Base-by-base conservation (phyloP, 2,113 vertebrate genomes). In the Oreochromis niloticus region DNA sequence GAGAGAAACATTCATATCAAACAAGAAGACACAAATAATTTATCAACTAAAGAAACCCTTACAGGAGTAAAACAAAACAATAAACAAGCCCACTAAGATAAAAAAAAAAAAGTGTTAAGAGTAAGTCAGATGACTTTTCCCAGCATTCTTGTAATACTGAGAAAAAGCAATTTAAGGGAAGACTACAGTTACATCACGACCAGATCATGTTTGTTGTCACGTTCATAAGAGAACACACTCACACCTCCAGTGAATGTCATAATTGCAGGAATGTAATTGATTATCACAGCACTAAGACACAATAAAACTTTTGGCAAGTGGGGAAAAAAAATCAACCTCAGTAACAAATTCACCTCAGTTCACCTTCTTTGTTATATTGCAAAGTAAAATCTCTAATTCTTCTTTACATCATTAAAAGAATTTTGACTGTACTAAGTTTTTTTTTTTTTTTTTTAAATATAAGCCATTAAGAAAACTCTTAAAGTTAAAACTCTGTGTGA, bases 381-480 rank as follows among this genome's bases (percentile, higher is more conserved):
- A 59, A 32, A 59, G 13, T 61, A 61, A 59, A 59, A 61, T 36
- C 17, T 66, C 10, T 48, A 14, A 48, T 27, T 27, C 27, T 27
- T 27, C 27, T 27, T 27, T 27, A 27, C 27, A 27, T 27, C 27
- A 27, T 4, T 27, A 27, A 27, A 27, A 27, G 27, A 27, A 27
- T 27, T 27, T 27, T 27, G 27, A 27, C 27, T 27, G 27, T 27
- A 27, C 27, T 27, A 27, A 27, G 27, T 27, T 27, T 27, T 27
- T 27, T 27, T 27, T 24, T 24, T 24, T 24, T 24, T 24, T 24
- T 24, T 24, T 2, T 24, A 24, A 24, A 66, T 66, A 19, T 66
- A 39, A 39, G 34, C 0, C 61, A 0, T 39, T n/a, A 39, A 39
- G 34, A 7, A 36, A 66, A 36, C 17, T n/a, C 32, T 7, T 66